phyloP scores from a whole-genome alignment of 2,888 invertebrate genomes.

The Capitulum mitella region DNA sequence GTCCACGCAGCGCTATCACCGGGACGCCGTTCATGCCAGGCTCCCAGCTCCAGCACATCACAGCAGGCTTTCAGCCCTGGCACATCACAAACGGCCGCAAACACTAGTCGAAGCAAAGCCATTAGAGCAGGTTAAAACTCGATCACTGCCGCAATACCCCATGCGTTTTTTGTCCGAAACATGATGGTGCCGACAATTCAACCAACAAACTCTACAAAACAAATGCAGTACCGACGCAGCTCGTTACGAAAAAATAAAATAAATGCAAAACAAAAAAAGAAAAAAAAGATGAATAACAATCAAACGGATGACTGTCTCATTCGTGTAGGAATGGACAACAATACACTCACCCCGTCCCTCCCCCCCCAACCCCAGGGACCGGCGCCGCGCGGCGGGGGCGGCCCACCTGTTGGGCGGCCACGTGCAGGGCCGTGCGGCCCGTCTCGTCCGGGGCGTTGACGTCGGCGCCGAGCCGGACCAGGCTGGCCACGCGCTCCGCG shows the following conservation, averaged over 20 bases:
- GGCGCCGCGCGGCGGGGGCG: not conserved
- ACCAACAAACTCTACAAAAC: too few relatives aligned
- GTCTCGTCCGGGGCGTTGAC: constrained; percentile 30
- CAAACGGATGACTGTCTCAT: not conserved
- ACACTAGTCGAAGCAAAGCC: too few relatives aligned
- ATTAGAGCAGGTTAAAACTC: too few relatives aligned
- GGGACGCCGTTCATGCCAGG: too few relatives aligned
- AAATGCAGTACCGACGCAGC: not conserved
- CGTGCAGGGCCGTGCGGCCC: constrained; percentile 33
- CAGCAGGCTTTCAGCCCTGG: too few relatives aligned
- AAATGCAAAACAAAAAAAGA: not conserved
- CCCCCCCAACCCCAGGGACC: not conserved
- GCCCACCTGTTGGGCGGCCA: constrained; percentile 56
- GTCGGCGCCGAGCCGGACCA: constrained; percentile 29
- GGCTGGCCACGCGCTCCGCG: constrained; percentile 4
- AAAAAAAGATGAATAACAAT: not conserved
- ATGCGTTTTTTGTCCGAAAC: too few relatives aligned
- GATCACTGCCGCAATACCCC: too few relatives aligned
- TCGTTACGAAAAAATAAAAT: not conserved
- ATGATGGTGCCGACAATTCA: too few relatives aligned
- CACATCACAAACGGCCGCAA: too few relatives aligned
- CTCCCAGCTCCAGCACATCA: too few relatives aligned
- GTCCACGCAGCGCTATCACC: too few relatives aligned
- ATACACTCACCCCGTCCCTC: too few relatives aligned
- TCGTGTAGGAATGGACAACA: not conserved